Percentiles rank a stretch among this genome's conserved stretches.
Evolutionary conservation across 2,113 vertebrate species (phyloP).

Genomic region (Lichenostomus cassidix): DNA sequence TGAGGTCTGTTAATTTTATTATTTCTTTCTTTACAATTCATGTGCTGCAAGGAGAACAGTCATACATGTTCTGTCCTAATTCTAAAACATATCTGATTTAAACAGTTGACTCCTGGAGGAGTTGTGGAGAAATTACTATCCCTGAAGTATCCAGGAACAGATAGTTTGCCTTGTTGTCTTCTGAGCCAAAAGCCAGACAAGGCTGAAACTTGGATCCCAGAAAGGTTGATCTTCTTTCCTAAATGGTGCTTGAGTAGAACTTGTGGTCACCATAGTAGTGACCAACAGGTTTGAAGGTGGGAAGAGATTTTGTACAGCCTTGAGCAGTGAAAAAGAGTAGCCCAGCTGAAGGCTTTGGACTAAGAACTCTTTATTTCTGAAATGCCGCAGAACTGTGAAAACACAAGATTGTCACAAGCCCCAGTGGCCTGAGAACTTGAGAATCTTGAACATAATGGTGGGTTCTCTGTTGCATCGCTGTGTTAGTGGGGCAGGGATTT

Average conservation of each 20-base stretch:
- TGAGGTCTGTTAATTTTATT: neutral
- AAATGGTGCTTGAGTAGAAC: neutral
- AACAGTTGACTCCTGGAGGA: neutral
- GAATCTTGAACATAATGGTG: neutral
- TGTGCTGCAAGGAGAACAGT: neutral
- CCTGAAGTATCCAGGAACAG: neutral
- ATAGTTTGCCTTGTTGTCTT: neutral
- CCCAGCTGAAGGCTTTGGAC: neutral
- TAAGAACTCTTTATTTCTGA: neutral
- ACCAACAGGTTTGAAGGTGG: neutral
- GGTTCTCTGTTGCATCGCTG: fast-evolving
- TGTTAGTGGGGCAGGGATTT: neutral
- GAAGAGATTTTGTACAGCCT: neutral
- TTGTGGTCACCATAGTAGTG: neutral
- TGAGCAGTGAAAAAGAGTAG: neutral
- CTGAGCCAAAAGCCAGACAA: neutral
- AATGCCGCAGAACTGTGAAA: neutral
- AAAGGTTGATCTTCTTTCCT: neutral
- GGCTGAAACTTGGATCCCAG: neutral
- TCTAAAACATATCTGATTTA: neutral
- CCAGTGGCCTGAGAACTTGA: neutral
- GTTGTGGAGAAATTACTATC: neutral
- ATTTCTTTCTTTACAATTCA: neutral
- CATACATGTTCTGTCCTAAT: neutral
- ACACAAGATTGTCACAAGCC: neutral